Conservation (phyloP, 2,888 invertebrate genomes). For the Dryobota labecula region DNA sequence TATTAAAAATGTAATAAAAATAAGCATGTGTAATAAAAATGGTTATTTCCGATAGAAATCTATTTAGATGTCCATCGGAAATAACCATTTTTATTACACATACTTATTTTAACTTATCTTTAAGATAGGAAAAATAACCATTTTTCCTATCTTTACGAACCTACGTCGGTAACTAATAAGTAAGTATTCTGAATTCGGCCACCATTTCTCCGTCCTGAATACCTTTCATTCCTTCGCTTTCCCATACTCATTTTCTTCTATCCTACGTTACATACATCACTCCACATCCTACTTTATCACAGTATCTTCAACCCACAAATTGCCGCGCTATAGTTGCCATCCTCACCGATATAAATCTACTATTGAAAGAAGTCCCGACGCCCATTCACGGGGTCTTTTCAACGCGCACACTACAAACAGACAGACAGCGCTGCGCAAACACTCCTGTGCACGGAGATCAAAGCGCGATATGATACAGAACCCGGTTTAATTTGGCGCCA, state of each 20-base stretch:
- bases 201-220: constrained; percentile 1
- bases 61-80: neutral
- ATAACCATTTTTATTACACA: too few species aligned
- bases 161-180: neutral
- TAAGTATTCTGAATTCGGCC: neutral
- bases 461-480: constrained; percentile 88
- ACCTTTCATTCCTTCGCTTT: neutral
- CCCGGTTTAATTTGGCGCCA: constrained; percentile 89
- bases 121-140: too few species aligned
- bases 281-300: constrained; percentile 75
- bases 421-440: constrained; percentile 82
- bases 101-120: too few species aligned
- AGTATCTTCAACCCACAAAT: constrained; percentile 88
- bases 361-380: constrained; percentile 81
- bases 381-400: constrained; percentile 85
- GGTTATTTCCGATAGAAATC: too few species aligned
- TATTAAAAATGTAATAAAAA: too few species aligned
- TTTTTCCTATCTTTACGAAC: neutral
- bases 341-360: constrained; percentile 87
- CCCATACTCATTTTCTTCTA: neutral
- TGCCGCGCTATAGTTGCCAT: constrained; percentile 85
- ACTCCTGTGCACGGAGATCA: constrained; percentile 86
- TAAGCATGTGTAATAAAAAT: too few species aligned
- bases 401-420: constrained; percentile 83
- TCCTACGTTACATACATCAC: constrained; percentile 31